Evolutionary conservation across 2,113 vertebrate genomes (phyloP), one percentile per base, ranked within the genome.

Genomic region (Oreochromis niloticus): DNA sequence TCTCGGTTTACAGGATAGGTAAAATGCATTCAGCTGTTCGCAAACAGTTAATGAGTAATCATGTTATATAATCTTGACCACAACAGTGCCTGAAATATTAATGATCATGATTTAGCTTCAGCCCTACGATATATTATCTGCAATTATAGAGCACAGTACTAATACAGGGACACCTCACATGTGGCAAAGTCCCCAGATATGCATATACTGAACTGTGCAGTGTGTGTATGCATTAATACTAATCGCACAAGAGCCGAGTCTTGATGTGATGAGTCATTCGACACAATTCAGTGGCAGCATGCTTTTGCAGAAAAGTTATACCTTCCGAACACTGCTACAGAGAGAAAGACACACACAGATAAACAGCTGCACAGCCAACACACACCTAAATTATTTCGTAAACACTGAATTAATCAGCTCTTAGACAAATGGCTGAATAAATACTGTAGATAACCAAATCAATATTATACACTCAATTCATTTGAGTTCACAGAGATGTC

Each of bases 371-470:
- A 85, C 55, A 79, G 73, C 61, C 83, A 92, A 94, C 81, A 94
- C 88, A 66, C 55, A 90, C 87, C 89, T 88, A 86, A 90, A 92
- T 87, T 88, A 91, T 93, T 88, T 89, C n/a, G 85, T 79, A 91
- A 86, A 87, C 81, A 86, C 87, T 92, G 94, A 96, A 95, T 96
- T 94, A 96, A 96, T 96, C 91, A 95, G 93, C 90, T 85, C 90
- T 90, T 86, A 93, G 93, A 96, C 96, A 96, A 96, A 96, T 96
- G 94, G 93, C 93, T 91, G 91, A 94, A 95, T 95, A 96, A 96
- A 96, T 95, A 95, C 91, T 93, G 92, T 92, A 93, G 95, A 95
- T 95, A 95, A 95, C 90, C 89, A 86, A 91, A 96, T 96, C 96
- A 92, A 96, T 96, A 95, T 39, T 92, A 90, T 93, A 94, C 93